Evolutionary conservation across 1,140 invertebrate species (phyloP), one percentile per base, ranked within the genome.

Genomic region (Aphis gossypii): DNA sequence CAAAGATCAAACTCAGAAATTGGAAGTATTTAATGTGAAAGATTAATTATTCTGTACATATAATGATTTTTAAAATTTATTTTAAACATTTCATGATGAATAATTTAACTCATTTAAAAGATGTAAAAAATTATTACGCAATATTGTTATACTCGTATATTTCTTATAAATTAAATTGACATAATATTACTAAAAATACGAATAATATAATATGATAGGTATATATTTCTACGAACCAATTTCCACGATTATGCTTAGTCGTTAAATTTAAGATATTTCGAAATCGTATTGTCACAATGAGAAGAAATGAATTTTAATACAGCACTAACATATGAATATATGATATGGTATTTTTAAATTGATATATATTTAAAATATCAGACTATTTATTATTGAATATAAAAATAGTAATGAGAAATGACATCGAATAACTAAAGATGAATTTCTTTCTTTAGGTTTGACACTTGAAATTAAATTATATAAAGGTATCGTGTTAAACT

Each of bases 341-440:
- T 76, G n/a, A n/a, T 76, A n/a, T n/a, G 46, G 30, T 87, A 48
- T 46, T n/a, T 30, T 76, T 87, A 46, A 30, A 48, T 46, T 87
- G 84, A 87, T 87, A 46, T 0, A 18, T 25, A 48, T 48, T 46
- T 87, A 0, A 46, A 46, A n/a, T 44, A 44, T 87, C 44, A 87
- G 84, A 18, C 30, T n/a, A 87, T 86, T 87, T 44, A n/a, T 48
- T 87, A 48, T 87, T 46, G 9, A n/a, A 7, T 87, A 87, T 30
- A 87, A 14, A 87, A 87, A 46, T 87, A 87, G 44, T 46, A 87
- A 46, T 46, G 30, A n/a, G 9, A 87, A 87, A 87, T 87, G 41
- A n/a, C 44, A 87, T 87, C 44, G 25, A 46, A 46, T 87, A 87
- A 87, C 84, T 48, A 87, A 87, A 76, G 83, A 23, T 23, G 23